Base-by-base conservation (phyloP, 2,888 invertebrate genomes). In the Homarus gammarus region DNA sequence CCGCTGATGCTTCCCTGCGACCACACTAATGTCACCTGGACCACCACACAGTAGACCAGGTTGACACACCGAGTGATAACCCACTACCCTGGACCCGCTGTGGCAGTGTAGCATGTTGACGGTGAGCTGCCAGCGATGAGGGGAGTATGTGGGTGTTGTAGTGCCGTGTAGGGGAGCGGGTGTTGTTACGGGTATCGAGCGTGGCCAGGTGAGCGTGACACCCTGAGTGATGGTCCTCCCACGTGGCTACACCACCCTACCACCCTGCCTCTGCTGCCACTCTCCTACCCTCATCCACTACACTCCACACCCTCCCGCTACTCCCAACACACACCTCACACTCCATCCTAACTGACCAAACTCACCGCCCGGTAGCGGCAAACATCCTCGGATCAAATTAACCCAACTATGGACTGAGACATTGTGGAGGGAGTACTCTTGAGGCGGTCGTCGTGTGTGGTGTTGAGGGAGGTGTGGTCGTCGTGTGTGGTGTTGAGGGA, bases 151-250 rank as follows among this genome's bases (percentile, higher is more conserved):
- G n/a, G 22, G 64, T 27, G 64, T n/a, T 64, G 64, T 44, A 44
- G 44, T 44, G 44, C 44, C 6, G 44, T 44, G 44, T 44, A 5
- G 44, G 27, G 22, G 22, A 56, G 56, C 56, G 56, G 64, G 73
- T n/a, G 49, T 49, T 22, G 77, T 6, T 44, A 38, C 68, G n/a
- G 82, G 64, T 77, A 85, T 85, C 40, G 77, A 85, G 85, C 85
- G 68, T 77, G 85, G 40, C 44, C 85, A 85, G 77, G 85, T 85
- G 85, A 85, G 68, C 68, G 85, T 85, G 77, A 85, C 85, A 85
- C 36, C 27, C n/a, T 68, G 77, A 85, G 77, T 75, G 56, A 85
- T 85, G 85, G 85, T 85, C 70, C 27, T 33, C n/a, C 64, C 85
- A 85, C 85, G 85, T 85, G 85, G 64, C 44, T 27, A 79, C 33